Evolutionary conservation across 2,888 invertebrate genomes (phyloP).

Genomic region (Erpobdella octoculata): DNA sequence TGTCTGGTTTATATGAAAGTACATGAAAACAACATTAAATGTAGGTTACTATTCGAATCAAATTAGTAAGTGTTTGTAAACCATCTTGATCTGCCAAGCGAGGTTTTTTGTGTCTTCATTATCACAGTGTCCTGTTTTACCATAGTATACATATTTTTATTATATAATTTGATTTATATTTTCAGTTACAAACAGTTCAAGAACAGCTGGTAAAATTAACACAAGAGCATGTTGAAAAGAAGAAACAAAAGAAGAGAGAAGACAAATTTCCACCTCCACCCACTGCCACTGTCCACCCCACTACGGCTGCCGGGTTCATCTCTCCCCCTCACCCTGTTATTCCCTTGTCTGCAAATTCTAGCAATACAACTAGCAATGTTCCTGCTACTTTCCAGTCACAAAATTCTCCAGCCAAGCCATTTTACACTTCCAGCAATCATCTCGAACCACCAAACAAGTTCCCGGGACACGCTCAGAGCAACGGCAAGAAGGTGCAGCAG

Average conservation of each 20-base stretch:
- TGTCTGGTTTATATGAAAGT: no score
- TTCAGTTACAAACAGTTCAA: slow-evolving; percentile 71
- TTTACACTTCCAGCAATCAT: neutral
- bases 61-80: no score
- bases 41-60: no score
- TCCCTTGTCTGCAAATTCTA: neutral
- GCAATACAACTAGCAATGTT: neutral
- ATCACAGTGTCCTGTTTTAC: no score
- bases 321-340: slow-evolving; percentile 10
- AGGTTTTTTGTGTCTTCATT: no score
- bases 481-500: neutral
- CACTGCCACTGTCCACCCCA: slow-evolving; percentile 18
- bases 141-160: no score
- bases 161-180: no score
- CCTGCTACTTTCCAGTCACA: neutral
- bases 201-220: slow-evolving; percentile 61
- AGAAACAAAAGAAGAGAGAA: slow-evolving; percentile 66
- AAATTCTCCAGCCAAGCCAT: neutral
- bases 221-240: slow-evolving; percentile 25
- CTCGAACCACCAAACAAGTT: neutral
- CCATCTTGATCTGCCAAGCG: no score
- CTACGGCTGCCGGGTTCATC: slow-evolving; percentile 19
- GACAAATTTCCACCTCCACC: slow-evolving; percentile 34
- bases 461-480: neutral
- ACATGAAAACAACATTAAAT: no score